Conservation (phyloP, 1,140 invertebrate genomes). For the Drosophila equinoxialis region DNA sequence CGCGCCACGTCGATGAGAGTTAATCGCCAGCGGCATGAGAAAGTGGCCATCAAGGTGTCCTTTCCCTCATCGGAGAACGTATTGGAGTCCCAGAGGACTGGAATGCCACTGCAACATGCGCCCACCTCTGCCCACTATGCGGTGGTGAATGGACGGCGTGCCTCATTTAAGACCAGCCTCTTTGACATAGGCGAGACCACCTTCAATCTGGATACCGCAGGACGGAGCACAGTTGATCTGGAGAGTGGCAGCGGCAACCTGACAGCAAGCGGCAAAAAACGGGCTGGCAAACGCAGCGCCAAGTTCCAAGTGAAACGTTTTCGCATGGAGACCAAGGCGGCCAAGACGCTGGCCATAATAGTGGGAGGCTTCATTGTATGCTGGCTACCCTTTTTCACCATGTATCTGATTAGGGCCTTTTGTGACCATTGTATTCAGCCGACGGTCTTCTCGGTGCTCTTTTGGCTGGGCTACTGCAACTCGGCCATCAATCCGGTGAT, state of each 20-base stretch:
- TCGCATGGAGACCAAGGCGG: conserved; percentile 92
- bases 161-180: conserved; percentile 72
- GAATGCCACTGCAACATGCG: conserved; percentile 82
- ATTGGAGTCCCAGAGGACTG: conserved; percentile 70
- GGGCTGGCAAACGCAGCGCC: conserved; percentile 83
- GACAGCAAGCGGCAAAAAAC: conserved; percentile 77
- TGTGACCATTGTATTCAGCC: conserved; percentile 87
- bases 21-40: conserved; percentile 86
- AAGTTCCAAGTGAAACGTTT: conserved; percentile 86
- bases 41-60: conserved; percentile 92
- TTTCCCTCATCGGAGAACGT: conserved; percentile 92
- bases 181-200: conserved; percentile 78
- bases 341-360: conserved; percentile 95
- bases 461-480: conserved; percentile 97
- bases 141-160: conserved; percentile 54
- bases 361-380: conserved; percentile 96
- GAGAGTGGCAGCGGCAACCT: conserved; percentile 44
- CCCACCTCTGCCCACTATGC: conserved; percentile 84
- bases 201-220: conserved; percentile 60
- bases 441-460: conserved; percentile 91
- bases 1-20: conserved; percentile 84
- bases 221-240: conserved; percentile 35
- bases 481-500: conserved; percentile 94
- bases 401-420: conserved; percentile 92
- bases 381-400: conserved; percentile 95